Conservation (phyloP, 2,113 vertebrate genomes). For the Chionomys nivalis region DNA sequence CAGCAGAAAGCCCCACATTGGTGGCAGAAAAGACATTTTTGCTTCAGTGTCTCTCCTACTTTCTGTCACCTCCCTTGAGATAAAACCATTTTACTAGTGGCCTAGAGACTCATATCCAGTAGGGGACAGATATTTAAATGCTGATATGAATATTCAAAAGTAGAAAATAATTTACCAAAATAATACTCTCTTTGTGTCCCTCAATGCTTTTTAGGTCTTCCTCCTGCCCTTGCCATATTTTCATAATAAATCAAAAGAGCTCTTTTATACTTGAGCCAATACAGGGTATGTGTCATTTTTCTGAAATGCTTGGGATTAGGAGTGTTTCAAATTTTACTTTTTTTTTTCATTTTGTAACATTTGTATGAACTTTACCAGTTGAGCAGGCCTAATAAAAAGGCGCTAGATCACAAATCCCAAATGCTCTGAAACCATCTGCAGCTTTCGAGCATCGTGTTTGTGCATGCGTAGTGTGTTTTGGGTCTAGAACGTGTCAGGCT, state of each 20-base stretch:
- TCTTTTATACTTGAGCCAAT: background rate
- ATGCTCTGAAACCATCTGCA: too few species aligned
- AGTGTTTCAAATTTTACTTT: background rate
- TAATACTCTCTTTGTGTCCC: background rate
- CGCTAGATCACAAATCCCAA: background rate
- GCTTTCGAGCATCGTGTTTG: background rate
- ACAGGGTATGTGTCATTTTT: background rate
- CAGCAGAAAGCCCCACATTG: background rate
- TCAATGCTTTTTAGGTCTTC: background rate
- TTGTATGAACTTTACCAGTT: background rate
- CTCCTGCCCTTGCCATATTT: background rate
- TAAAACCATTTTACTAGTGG: conserved; percentile 9
- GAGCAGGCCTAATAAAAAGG: background rate
- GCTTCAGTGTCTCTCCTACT: background rate
- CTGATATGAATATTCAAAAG: background rate
- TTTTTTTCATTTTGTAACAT: background rate
- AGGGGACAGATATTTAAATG: background rate
- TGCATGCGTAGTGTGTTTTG: background rate
- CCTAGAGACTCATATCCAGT: background rate
- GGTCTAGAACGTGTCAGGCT: background rate
- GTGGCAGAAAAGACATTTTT: background rate
- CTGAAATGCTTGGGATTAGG: background rate
- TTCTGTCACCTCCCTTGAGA: background rate
- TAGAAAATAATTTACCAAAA: background rate
- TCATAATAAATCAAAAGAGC: background rate